Evolutionary conservation across 2,113 vertebrate genomes (phyloP).

Genomic region (Furnarius figulus): DNA sequence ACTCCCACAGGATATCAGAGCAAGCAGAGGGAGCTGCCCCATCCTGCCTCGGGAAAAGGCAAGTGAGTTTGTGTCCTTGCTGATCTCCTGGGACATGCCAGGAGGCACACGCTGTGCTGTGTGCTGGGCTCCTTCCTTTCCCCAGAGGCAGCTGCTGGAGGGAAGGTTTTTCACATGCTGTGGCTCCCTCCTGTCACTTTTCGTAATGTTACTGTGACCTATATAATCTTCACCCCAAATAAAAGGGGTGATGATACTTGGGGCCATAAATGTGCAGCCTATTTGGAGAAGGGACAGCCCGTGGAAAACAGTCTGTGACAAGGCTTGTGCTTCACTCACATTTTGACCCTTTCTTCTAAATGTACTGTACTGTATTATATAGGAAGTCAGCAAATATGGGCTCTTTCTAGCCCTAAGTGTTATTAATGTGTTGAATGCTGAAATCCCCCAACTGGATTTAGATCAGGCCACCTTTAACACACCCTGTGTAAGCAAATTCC

Average conservation of each 20-base stretch:
- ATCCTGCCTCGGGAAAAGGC: neutral
- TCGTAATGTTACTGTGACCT: constrained; percentile 22
- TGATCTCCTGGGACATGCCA: neutral
- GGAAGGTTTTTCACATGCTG: neutral
- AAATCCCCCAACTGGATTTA: neutral
- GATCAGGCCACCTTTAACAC: neutral
- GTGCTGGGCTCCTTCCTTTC: neutral
- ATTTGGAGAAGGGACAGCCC: neutral
- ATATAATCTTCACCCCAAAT: neutral
- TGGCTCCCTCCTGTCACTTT: constrained; percentile 16
- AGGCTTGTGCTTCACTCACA: neutral
- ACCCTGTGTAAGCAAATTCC: neutral
- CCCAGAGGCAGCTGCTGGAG: neutral
- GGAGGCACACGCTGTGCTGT: neutral
- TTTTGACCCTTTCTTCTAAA: neutral
- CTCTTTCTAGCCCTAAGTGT: neutral
- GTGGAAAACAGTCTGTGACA: neutral
- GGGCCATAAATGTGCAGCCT: neutral
- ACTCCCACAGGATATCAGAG: neutral
- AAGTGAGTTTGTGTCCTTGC: neutral
- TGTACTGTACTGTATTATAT: neutral
- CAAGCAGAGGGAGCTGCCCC: neutral
- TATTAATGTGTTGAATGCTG: neutral
- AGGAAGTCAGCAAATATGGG: neutral
- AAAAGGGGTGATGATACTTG: neutral